These are phyloP conservation scores for Dermolepida albohirtum DNA, from an alignment of 2,888 invertebrate genomes.

Conservation along the genomic window DNA sequence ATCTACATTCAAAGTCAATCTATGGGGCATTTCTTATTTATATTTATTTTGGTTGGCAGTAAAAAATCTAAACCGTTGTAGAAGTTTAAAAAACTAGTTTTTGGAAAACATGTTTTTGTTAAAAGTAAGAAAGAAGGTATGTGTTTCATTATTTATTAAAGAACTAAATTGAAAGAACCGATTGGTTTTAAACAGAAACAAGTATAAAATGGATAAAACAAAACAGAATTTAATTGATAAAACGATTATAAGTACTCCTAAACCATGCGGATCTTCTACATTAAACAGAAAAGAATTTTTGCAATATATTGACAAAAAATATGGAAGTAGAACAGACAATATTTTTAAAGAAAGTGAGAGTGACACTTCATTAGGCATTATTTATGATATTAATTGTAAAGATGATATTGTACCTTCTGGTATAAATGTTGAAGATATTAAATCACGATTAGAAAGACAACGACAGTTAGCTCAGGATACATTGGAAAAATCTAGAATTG, in stretches of 20 bases:
- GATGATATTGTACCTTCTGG: conserved; percentile 3
- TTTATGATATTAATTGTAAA: conserved; percentile 33
- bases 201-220: neutral
- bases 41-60: too few relatives aligned
- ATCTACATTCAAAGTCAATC: too few relatives aligned
- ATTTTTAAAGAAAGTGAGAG: conserved; percentile 22
- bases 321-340: conserved; percentile 27
- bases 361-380: conserved; percentile 26
- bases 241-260: conserved; percentile 56
- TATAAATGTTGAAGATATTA: conserved; percentile 5
- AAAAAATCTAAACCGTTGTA: neutral
- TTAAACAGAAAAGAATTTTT: conserved; percentile 56
- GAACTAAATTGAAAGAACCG: neutral
- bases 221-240: conserved; percentile 45
- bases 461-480: conserved; percentile 52
- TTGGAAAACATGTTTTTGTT: too few relatives aligned
- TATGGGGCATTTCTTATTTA: too few relatives aligned
- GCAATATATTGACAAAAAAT: conserved; percentile 40
- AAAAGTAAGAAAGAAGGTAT: too few relatives aligned
- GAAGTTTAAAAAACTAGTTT: conserved; percentile 6
- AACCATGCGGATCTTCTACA: conserved; percentile 65
- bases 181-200: neutral
- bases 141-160: neutral
- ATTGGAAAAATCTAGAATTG: conserved; percentile 51
- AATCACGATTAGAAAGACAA: conserved; percentile 47